Percentiles rank a stretch among this genome's conserved stretches.
Conservation (phyloP, 2,113 vertebrate species). For the Notechis scutatus region DNA sequence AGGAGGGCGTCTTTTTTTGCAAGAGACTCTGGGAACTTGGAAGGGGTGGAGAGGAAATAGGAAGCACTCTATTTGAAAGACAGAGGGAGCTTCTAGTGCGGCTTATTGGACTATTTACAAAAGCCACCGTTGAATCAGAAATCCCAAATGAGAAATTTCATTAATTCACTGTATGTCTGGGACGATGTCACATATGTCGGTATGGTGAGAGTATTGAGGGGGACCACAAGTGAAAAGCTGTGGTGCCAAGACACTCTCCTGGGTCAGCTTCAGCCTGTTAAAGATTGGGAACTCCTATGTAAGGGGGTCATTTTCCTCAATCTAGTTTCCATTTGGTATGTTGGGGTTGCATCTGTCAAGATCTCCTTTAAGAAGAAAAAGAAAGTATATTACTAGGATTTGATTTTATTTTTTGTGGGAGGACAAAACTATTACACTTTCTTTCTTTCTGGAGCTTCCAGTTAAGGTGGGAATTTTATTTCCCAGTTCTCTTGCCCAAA, state of each 20-base stretch:
- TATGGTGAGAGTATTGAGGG: not conserved
- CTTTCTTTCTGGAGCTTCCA: not conserved
- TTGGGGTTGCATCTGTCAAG: not conserved
- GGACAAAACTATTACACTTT: not conserved
- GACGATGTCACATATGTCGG: not conserved
- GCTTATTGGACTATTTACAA: constrained; percentile 25
- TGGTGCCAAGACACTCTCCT: not conserved
- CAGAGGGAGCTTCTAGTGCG: not conserved
- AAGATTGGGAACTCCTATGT: not conserved
- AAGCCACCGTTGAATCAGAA: constrained; percentile 3
- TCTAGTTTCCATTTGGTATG: not conserved
- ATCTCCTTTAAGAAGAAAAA: not conserved
- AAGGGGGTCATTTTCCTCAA: not conserved
- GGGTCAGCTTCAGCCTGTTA: not conserved
- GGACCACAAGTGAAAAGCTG: not conserved
- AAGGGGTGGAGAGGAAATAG: not conserved
- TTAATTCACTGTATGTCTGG: constrained; percentile 2
- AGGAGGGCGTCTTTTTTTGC: not conserved
- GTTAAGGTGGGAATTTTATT: not conserved
- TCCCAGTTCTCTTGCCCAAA: not conserved
- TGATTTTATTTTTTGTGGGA: not conserved
- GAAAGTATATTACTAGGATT: not conserved
- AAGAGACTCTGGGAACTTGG: not conserved
- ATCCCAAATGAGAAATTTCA: constrained; percentile 18
- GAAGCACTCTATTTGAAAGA: not conserved